phyloP scores from a whole-genome alignment of 2,888 invertebrate species.

The Syrphus vitripennis region DNA sequence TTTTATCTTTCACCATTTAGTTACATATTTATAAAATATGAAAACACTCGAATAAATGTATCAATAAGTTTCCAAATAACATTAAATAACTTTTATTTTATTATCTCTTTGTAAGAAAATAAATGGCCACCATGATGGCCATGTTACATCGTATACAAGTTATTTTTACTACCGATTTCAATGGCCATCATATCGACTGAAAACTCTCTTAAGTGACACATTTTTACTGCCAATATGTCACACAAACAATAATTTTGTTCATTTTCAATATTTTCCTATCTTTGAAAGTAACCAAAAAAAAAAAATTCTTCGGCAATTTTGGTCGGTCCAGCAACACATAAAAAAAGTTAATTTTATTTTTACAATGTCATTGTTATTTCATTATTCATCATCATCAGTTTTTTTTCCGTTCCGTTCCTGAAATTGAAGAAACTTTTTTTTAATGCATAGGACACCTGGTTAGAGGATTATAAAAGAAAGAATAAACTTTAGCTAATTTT shows the following conservation, averaged over 20 bases:
- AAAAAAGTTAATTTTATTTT: not conserved
- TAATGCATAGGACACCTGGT: not conserved
- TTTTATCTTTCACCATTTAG: no score
- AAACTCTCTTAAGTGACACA: not conserved
- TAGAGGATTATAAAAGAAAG: not conserved
- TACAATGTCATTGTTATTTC: not conserved
- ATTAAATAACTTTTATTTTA: no score
- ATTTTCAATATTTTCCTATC: not conserved
- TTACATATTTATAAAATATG: no score
- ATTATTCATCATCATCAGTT: conserved; percentile 16
- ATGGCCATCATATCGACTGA: not conserved
- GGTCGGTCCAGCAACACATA: not conserved
- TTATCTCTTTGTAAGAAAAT: no score
- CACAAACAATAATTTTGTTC: not conserved
- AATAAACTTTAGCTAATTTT: not conserved
- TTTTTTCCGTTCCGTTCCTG: no score
- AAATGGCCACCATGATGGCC: no score
- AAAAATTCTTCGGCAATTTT: not conserved
- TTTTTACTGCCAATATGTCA: not conserved
- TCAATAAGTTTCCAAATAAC: no score
- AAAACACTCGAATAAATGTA: no score
- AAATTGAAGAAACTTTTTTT: not conserved
- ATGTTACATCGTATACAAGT: no score
- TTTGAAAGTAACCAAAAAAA: not conserved
- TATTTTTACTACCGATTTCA: not conserved